Evolutionary conservation across 2,113 vertebrate genomes (phyloP).

Genomic region (Lasiurus cinereus): DNA sequence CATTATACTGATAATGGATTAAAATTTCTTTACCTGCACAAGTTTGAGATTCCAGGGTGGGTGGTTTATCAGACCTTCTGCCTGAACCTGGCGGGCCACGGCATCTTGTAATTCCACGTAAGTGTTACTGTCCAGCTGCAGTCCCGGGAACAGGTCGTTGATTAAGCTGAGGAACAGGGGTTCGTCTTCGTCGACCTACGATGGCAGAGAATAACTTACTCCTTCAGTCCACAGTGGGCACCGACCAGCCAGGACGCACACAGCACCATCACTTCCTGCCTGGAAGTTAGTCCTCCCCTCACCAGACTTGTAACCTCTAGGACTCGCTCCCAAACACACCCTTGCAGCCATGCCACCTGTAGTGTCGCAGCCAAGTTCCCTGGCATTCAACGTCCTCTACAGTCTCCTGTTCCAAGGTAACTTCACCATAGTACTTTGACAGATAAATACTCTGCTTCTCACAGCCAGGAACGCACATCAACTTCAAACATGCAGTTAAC

Average conservation of each 20-base stretch:
- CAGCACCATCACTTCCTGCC: not conserved
- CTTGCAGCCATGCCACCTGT: not conserved
- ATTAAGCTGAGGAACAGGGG: conserved; percentile 91
- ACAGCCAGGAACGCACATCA: not conserved
- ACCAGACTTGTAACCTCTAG: not conserved
- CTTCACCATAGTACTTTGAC: not conserved
- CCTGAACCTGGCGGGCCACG: conserved; percentile 86
- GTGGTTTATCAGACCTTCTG: conserved; percentile 88
- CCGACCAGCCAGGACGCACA: not conserved
- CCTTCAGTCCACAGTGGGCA: not conserved
- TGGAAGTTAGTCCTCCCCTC: not conserved
- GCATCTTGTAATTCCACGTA: conserved; percentile 86
- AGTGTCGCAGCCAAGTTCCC: not conserved
- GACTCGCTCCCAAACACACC: not conserved
- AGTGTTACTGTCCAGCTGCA: conserved; percentile 87
- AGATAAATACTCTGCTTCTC: not conserved
- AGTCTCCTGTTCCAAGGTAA: not conserved
- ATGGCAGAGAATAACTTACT: not conserved
- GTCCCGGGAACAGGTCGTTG: conserved; percentile 89
- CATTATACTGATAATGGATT: not conserved
- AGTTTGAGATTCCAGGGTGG: conserved; percentile 92
- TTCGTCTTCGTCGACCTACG: conserved; percentile 91
- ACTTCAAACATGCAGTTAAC: not conserved
- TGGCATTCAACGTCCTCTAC: not conserved
- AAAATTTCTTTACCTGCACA: conserved; percentile 84